Base-by-base conservation (phyloP, 2,888 invertebrate genomes). In the Tetropium fuscum region DNA sequence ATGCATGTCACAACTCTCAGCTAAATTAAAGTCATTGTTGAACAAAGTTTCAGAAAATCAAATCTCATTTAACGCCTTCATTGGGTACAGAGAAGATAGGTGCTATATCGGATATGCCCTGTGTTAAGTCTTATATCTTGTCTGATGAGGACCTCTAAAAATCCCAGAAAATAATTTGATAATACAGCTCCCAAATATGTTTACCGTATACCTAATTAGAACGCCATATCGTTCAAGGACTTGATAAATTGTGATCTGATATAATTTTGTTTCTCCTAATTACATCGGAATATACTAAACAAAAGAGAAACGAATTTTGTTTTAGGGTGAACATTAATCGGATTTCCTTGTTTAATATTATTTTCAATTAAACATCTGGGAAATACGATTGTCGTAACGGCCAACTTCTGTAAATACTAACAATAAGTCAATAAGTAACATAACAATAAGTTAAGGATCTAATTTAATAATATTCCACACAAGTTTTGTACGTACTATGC, bases 21-120 rank as follows among this genome's bases (percentile, higher is more conserved):
- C 40, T 53, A 53, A 53, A 53, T 53, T 53, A 41, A 32, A 22
- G 19, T 11, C 53, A 53, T 53, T 53, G 53, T 53, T 27, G n/a
- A 22, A 41, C 30, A 19, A 53, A 40, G 11, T 38, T 53, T 41
- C 30, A 7, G 32, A 47, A 47, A 47, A 47, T 47, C 47, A 47
- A 32, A 34, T 47, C 34, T 20, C 11, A 10, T 47, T 47, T 19
- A 8, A 8, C n/a, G 38, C 38, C 15, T 38, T 15, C 38, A 10
- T n/a, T 16, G 16, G 19, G 38, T 8, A 18, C n/a, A n/a, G 19
- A 18, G 6, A 8, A 38, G 10, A 19, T 38, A 16, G n/a, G n/a
- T n/a, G n/a, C n/a, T n/a, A n/a, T n/a, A n/a, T n/a, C n/a, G n/a
- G n/a, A n/a, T n/a, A n/a, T n/a, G n/a, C n/a, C n/a, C n/a, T n/a